Conservation (phyloP, 2,113 vertebrate genomes). For the Capra hircus region DNA sequence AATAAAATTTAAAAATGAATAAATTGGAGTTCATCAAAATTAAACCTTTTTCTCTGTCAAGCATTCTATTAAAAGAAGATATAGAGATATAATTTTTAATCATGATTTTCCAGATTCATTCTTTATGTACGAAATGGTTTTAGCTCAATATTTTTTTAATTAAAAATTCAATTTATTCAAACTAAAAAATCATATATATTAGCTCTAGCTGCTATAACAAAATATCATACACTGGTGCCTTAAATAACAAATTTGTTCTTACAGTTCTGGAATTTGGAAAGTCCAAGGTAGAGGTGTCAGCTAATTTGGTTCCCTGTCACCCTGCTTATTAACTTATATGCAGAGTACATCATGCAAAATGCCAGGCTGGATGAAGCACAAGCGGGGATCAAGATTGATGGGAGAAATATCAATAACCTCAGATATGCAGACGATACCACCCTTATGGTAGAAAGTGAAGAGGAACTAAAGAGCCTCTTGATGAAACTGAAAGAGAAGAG, state of each 20-base stretch:
- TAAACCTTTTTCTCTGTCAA: background rate
- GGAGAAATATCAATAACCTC: background rate
- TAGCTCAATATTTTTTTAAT: background rate
- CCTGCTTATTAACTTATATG: background rate
- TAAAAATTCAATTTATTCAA: background rate
- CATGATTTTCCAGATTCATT: background rate
- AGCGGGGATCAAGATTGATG: background rate
- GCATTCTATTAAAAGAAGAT: background rate
- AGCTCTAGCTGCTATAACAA: background rate
- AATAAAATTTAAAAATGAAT: background rate
- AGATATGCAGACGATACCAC: background rate
- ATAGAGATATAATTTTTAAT: background rate
- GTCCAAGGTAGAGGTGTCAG: background rate
- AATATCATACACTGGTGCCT: background rate
- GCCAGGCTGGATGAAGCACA: background rate
- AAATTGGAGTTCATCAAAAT: background rate
- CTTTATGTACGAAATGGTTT: background rate
- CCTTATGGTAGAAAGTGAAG: background rate
- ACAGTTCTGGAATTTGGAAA: background rate
- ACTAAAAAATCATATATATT: background rate
- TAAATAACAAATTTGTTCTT: background rate
- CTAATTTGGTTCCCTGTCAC: background rate
- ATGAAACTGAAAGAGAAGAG: background rate
- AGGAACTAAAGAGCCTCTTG: background rate
- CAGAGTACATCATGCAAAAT: background rate